Evolutionary conservation across 2,888 invertebrate species (phyloP), one percentile per base, ranked within the genome.

Genomic region (Idaea dimidiata): DNA sequence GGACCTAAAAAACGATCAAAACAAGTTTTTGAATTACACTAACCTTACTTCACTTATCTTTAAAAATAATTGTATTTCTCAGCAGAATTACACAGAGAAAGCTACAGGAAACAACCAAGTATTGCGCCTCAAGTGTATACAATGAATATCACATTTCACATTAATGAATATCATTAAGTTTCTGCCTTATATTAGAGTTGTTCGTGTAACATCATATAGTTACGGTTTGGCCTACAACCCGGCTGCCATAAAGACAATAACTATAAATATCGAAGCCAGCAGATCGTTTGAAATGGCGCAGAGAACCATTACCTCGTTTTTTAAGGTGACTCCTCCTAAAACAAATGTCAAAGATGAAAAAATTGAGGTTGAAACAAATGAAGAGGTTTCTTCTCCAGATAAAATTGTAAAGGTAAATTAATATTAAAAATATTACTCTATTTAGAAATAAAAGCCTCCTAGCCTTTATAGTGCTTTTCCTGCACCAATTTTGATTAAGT

Each of bases 291-390:
- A 16, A 7, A 93, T 93, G 93, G 79, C 93, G 1, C 93, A 93
- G 70, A 87, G 83, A 70, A 91, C 86, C 66, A 93, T 93, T 54
- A 92, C 83, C 14, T 92, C 91, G 0, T 93, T 92, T 68, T 93
- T 93, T 67, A 87, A 85, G 66, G 78, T 78, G 57, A 84, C 85
- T 8, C 89, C 91, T 0, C 86, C 88, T 31, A 89, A 86, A 68
- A 60, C 72, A 10, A 60, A 59, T 17, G 63, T 69, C 55, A 66
- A 31, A 61, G 66, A 78, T 43, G 61, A 62, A 71, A 70, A 56
- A 56, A 14, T 10, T 56, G 18, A 57, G 62, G 57, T 59, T 60
- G 24, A 18, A 17, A 59, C 59, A 16, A 54, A 62, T 24, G 56
- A 56, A 59, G 32, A 58, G 0, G 59, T 24, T 59, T 67, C 75